Base-by-base conservation (phyloP, 1,140 invertebrate genomes). In the Zaprionus taronus region DNA sequence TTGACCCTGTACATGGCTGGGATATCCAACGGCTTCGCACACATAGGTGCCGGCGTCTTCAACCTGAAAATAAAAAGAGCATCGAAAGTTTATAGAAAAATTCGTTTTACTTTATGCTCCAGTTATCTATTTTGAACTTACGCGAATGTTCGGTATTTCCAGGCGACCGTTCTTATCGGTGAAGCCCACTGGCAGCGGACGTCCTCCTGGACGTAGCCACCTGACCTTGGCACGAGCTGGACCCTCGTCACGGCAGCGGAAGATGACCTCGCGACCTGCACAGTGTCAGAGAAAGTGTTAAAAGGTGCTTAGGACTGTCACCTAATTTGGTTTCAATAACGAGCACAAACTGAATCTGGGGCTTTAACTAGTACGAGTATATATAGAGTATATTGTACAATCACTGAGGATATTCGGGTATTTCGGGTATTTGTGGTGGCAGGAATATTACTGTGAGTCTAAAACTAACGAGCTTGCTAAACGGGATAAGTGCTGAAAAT, bases 211-310 rank as follows among this genome's bases (percentile, higher is more conserved):
- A 66, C 96, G 94, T 0, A 94, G 83, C 97, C 97, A 98, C 31
- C 94, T 94, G 15, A 98, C 97, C 68, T 94, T 94, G 26, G 96
- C 96, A 58, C 97, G 94, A 17, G 95, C 90, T 0, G 94, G 94
- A 64, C 98, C 96, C 94, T 98, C 97, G 92, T 98, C 98, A 77
- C 97, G 95, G 91, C 97, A 98, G 93, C 97, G 96, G 94, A 98
- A 97, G 9, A 98, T 97, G 11, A 98, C 97, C 93, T 98, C 97
- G 53, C 96, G 95, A 93, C 96, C 97, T 98, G 53, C 20, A 55
- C 7, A 47, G 17, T 31, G 15, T 6, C 93, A 63, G 26, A 56
- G 12, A 24, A 36, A 26, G 41, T 38, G n/a, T 60, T 44, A 44
- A 0, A 2, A 60, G 31, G 17, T n/a, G 3, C 22, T 28, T 12